Conservation (phyloP, 2,888 invertebrate genomes). For the Teleiodes luculella region DNA sequence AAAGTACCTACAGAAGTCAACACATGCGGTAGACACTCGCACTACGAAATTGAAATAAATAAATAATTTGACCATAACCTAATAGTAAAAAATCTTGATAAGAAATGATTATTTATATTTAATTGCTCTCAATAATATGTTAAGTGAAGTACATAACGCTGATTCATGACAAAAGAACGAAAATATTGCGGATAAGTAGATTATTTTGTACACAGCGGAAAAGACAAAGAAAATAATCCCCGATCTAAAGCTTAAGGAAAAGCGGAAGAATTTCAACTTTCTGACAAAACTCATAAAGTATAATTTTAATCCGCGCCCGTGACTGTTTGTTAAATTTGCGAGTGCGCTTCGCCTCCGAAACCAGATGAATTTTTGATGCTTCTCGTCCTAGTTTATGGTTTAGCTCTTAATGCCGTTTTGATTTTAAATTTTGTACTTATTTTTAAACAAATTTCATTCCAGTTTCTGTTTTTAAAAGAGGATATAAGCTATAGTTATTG, state of each 20-base stretch:
- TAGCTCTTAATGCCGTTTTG: conserved; percentile 34
- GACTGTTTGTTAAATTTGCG: conserved; percentile 36
- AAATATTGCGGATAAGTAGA: neutral
- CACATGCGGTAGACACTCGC: too few relatives aligned
- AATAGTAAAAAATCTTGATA: too few relatives aligned
- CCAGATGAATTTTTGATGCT: conserved; percentile 50
- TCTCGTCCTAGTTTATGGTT: conserved; percentile 39
- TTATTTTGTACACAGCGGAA: neutral
- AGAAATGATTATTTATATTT: too few relatives aligned
- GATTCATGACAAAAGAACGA: too few relatives aligned
- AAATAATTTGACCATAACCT: too few relatives aligned
- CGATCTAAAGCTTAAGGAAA: neutral
- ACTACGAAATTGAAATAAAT: too few relatives aligned
- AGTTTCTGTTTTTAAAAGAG: too few relatives aligned
- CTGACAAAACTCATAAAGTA: conserved; percentile 42
- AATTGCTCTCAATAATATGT: too few relatives aligned
- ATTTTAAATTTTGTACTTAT: conserved; percentile 31
- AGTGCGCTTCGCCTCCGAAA: conserved; percentile 28
- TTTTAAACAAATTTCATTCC: too few relatives aligned
- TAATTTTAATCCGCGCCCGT: conserved; percentile 42
- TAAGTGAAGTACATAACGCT: too few relatives aligned
- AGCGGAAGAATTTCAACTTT: conserved; percentile 32
- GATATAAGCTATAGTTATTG: too few relatives aligned
- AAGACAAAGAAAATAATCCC: conserved; percentile 3
- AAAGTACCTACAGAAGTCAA: too few relatives aligned